Conservation (phyloP, 2,113 vertebrate genomes). For the Saccopteryx bilineata region DNA sequence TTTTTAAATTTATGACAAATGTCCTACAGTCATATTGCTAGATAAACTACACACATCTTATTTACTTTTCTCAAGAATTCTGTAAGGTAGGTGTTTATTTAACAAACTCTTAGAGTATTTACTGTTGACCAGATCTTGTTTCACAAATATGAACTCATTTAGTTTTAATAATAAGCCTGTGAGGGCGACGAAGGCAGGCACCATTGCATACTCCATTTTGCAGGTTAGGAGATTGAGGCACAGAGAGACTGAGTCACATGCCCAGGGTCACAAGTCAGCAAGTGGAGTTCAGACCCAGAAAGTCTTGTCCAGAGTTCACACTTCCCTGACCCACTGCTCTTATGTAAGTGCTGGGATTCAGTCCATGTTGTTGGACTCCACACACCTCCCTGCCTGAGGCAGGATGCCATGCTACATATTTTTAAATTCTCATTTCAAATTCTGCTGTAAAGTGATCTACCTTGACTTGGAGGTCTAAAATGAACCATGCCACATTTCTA, state of each 20-base stretch:
- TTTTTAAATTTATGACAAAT: background rate
- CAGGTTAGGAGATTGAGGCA: background rate
- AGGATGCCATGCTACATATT: background rate
- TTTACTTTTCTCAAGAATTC: background rate
- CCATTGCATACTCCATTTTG: background rate
- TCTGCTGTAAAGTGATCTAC: background rate
- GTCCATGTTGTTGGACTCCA: fast-evolving
- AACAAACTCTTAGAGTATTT: background rate
- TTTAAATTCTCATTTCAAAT: conserved; percentile 7
- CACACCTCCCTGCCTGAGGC: background rate
- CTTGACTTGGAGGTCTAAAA: conserved; percentile 18
- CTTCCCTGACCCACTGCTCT: background rate
- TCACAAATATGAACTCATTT: background rate
- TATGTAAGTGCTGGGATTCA: background rate
- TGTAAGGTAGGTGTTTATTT: background rate
- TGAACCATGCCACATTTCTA: background rate
- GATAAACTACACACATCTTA: background rate
- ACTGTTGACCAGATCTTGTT: background rate
- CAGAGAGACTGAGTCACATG: background rate
- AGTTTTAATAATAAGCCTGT: background rate
- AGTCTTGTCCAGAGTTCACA: background rate
- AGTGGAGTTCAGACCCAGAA: background rate
- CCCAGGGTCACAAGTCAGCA: background rate
- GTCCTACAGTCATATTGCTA: background rate
- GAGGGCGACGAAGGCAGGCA: background rate